Evolutionary conservation across 2,113 vertebrate genomes (phyloP).

Genomic region (Crocuta crocuta): DNA sequence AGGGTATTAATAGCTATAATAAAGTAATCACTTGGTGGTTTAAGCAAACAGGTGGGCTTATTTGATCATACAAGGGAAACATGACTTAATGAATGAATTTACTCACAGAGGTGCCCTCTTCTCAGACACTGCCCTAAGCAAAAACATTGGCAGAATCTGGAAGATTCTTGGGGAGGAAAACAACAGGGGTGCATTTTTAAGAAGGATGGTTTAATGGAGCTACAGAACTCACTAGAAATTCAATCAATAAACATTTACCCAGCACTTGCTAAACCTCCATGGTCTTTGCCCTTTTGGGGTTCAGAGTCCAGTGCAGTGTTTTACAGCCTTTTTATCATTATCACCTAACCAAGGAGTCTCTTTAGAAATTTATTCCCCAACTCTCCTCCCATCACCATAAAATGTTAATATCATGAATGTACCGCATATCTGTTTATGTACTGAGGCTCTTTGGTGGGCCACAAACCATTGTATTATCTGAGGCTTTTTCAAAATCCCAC

Average conservation of each 20-base stretch:
- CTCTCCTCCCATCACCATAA: not conserved
- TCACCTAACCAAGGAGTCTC: not conserved
- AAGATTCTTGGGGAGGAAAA: not conserved
- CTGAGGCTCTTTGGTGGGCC: not conserved
- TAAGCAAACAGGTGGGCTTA: not conserved
- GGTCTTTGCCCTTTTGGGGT: not conserved
- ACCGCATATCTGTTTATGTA: not conserved
- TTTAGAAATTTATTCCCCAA: not conserved
- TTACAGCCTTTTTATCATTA: not conserved
- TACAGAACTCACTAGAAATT: not conserved
- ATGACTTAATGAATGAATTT: not conserved
- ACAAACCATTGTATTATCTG: not conserved
- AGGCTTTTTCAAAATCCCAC: not conserved
- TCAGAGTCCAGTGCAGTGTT: not conserved
- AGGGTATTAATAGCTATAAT: not conserved
- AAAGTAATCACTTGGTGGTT: not conserved
- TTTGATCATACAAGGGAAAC: not conserved
- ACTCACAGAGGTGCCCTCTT: not conserved
- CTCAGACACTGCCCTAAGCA: not conserved
- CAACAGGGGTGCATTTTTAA: not conserved
- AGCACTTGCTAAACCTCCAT: not conserved
- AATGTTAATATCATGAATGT: not conserved
- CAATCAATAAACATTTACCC: not conserved
- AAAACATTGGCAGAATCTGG: not conserved
- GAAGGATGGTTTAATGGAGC: not conserved